Base-by-base conservation (phyloP, 2,888 invertebrate genomes). In the Operophtera brumata region DNA sequence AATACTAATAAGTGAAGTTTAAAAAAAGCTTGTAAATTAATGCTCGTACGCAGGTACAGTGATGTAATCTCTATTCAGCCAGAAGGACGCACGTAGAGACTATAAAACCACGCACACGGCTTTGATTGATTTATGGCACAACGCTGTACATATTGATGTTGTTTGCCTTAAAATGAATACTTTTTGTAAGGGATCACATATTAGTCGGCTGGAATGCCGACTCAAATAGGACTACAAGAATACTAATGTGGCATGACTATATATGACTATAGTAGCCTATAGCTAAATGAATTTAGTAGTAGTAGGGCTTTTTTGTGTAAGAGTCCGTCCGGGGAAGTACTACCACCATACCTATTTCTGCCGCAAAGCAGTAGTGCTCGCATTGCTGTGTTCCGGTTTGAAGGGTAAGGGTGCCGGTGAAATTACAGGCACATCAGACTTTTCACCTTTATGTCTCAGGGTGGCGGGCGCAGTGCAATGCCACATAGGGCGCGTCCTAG, bases 81-180 rank as follows among this genome's bases (percentile, higher is more conserved):
- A 70, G 69, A 75, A 71, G 71, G 67, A 69, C 73, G 72, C 77
- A 80, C 80, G 80, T 73, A 69, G 70, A 59, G 58, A 69, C 71
- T 77, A 78, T 86, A 84, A 84, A 85, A 66, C 69, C 71, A 64
- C 70, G 69, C 73, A 54, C 76, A 75, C 68, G 78, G 67, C 70
- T 73, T 71, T 71, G 68, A 71, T 71, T 84, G 87, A 88, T 88
- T 87, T 86, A 89, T 87, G 69, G 73, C 73, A 66, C 62, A 69
- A 65, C 66, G 77, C 69, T 75, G 77, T 66, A 77, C 83, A 86
- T 86, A 82, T 74, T 83, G 84, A 85, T 81, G 75, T 65, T 71
- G 73, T 72, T 78, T 70, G 67, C 73, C 71, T 73, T 68, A 40
- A 46, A 67, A 66, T 32, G 47, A 57, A 54, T 58, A 58, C 53